phyloP scores from a whole-genome alignment of 2,797 vertebrate genomes.

The Trachurus trachurus region DNA sequence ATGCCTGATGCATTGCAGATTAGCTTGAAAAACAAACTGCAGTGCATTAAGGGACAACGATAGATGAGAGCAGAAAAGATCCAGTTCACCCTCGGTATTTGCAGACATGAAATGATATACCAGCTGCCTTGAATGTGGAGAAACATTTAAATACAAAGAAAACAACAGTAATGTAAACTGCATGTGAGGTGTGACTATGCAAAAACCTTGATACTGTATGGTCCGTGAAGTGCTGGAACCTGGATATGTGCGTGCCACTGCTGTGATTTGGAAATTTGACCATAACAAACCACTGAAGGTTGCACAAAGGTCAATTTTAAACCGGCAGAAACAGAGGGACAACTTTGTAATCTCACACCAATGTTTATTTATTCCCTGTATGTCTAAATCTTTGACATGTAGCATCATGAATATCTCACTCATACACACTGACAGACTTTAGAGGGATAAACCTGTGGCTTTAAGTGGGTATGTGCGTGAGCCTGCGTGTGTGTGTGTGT shows the following conservation, averaged over 20 bases:
- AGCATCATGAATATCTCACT: slow-evolving; percentile 56
- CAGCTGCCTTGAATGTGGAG: background rate
- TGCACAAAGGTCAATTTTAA: slow-evolving; percentile 46
- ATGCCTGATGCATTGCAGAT: background rate
- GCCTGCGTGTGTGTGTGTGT: background rate
- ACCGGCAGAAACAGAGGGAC: slow-evolving; percentile 41
- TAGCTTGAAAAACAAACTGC: background rate
- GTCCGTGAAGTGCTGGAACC: slow-evolving; percentile 21
- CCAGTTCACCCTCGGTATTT: background rate
- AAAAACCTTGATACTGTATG: slow-evolving; percentile 30
- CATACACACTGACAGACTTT: slow-evolving; percentile 58
- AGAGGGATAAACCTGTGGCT: slow-evolving; percentile 52
- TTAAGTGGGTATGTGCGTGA: slow-evolving; percentile 35
- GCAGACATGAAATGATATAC: background rate
- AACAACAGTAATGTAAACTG: slow-evolving; percentile 4
- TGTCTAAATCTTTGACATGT: slow-evolving; percentile 52
- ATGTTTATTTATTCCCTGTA: slow-evolving; percentile 74
- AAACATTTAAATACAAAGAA: background rate
- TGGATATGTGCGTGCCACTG: slow-evolving; percentile 60
- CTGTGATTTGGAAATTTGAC: slow-evolving; percentile 55
- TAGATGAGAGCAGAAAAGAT: slow-evolving; percentile 12
- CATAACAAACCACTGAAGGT: slow-evolving; percentile 54
- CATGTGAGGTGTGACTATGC: slow-evolving; percentile 34
- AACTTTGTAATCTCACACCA: slow-evolving; percentile 38
- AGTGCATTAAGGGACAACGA: slow-evolving; percentile 11